Conservation (phyloP, 2,113 vertebrate genomes). For the Poecilia latipinna region DNA sequence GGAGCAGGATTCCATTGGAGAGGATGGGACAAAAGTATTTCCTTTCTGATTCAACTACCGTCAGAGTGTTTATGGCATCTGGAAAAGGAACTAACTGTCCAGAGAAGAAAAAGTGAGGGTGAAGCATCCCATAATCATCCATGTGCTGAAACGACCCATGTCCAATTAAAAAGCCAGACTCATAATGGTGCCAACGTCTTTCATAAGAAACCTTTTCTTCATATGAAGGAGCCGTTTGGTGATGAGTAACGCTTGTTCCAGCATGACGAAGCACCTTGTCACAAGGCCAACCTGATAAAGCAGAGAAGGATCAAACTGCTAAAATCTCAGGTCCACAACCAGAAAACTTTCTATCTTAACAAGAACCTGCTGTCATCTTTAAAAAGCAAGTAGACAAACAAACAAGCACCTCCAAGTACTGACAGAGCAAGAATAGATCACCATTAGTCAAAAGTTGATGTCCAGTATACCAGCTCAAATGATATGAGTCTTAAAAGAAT, state of each 20-base stretch:
- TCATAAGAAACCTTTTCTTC: background rate
- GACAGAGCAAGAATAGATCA: too few species aligned
- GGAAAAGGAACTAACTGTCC: too few species aligned
- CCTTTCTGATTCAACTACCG: too few species aligned
- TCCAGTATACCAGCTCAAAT: background rate
- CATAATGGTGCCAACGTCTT: background rate
- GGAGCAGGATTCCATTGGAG: too few species aligned
- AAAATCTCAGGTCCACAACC: background rate
- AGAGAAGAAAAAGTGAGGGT: background rate
- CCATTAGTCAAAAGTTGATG: too few species aligned
- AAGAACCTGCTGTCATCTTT: background rate
- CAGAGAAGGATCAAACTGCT: background rate
- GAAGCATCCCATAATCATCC: background rate
- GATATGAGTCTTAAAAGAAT: background rate
- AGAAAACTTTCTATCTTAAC: background rate
- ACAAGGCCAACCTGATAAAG: background rate
- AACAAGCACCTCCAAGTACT: background rate
- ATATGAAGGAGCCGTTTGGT: too few species aligned
- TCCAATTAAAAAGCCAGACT: background rate
- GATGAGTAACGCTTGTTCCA: too few species aligned
- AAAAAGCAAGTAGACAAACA: slow-evolving; percentile 14
- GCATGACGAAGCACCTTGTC: background rate
- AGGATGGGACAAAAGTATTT: too few species aligned
- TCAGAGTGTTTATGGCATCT: too few species aligned
- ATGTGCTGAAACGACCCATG: too few species aligned